A percentile compares a stretch with the other conserved stretches of the same genome.
phyloP scores from a whole-genome alignment of 2,797 vertebrate genomes.

The Heliangelus exortis region DNA sequence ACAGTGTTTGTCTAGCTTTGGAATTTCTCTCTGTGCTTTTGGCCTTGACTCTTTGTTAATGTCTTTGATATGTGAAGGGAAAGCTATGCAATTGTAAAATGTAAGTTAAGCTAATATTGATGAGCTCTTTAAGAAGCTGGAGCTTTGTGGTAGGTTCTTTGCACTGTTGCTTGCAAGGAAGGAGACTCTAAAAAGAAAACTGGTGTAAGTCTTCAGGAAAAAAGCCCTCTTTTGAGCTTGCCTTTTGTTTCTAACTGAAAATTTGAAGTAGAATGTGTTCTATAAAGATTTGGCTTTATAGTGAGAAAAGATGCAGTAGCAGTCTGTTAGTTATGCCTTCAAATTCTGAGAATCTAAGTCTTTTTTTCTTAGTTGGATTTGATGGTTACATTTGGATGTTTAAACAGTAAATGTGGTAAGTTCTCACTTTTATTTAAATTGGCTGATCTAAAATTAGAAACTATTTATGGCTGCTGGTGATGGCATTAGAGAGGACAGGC shows the following conservation, averaged over 20 bases:
- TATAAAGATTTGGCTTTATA: neutral
- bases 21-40: neutral
- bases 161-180: neutral
- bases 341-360: neutral
- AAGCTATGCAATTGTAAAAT: neutral
- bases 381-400: neutral
- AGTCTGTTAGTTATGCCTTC: neutral
- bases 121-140: neutral
- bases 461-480: neutral
- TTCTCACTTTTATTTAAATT: slow-evolving; percentile 21
- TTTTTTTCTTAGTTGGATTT: neutral
- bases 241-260: neutral
- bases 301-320: neutral
- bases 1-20: neutral
- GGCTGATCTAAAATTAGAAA: slow-evolving; percentile 43
- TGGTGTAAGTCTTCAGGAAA: rapidly evolving
- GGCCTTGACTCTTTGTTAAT: neutral
- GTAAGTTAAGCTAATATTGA: neutral
- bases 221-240: neutral
- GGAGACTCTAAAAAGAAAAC: neutral
- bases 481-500: slow-evolving; percentile 11
- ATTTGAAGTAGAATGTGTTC: neutral
- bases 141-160: neutral
- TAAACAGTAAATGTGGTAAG: neutral
- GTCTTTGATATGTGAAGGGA: neutral